A percentile compares a stretch with the other conserved stretches of the same genome.
phyloP scores from a whole-genome alignment of 2,888 invertebrate genomes.

The Parapristionchus giblindavisi region DNA sequence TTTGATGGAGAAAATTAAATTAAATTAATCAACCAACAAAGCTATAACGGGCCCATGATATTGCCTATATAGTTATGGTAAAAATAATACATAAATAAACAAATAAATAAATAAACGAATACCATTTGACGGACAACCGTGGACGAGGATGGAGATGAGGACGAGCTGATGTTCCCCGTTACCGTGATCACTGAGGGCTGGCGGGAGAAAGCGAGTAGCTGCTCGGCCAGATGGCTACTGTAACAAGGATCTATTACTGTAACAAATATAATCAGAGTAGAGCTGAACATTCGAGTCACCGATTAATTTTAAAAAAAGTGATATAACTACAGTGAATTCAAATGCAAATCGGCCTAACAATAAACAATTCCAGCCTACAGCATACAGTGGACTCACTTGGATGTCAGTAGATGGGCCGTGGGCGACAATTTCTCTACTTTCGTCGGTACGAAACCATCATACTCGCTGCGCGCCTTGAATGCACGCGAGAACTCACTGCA shows the following conservation, averaged over 20 bases:
- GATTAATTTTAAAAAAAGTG: neutral
- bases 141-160: too few relatives aligned
- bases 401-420: conserved; percentile 31
- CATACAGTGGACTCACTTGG: neutral
- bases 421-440: conserved; percentile 23
- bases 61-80: too few relatives aligned
- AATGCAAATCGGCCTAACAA: neutral
- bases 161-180: too few relatives aligned
- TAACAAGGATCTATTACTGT: neutral
- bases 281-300: neutral
- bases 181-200: conserved; percentile 38
- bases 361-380: neutral
- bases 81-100: too few relatives aligned
- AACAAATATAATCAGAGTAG: neutral
- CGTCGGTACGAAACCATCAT: neutral
- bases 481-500: conserved; percentile 34
- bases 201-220: conserved; percentile 39
- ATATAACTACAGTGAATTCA: neutral
- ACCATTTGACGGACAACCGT: too few relatives aligned
- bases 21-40: too few relatives aligned
- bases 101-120: too few relatives aligned
- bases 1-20: too few relatives aligned
- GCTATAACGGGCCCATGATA: too few relatives aligned
- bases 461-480: conserved; percentile 4
- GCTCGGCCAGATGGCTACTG: conserved; percentile 39